These are phyloP conservation scores for Aplidium turbinatum DNA, from an alignment of 23 tunicate genomes.

Conservation along the genomic window DNA sequence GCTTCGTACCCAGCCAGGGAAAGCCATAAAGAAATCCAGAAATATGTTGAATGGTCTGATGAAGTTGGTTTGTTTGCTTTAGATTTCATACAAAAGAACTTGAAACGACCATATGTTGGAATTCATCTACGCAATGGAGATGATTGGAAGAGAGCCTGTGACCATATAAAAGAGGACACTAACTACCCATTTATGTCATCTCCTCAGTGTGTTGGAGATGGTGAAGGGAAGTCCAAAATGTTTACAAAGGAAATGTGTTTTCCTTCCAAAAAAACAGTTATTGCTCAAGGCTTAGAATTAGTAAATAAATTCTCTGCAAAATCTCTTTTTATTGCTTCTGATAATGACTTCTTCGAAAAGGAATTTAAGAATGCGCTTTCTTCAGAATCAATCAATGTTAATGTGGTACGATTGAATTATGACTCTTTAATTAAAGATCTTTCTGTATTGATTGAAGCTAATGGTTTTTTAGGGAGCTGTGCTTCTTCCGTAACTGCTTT, in stretches of 20 bases:
- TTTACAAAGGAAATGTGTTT: slow-evolving; percentile 89
- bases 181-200: slow-evolving; percentile 81
- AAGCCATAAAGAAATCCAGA: slow-evolving; percentile 53
- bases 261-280: slow-evolving; percentile 41
- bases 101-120: slow-evolving; percentile 67
- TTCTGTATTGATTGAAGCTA: slow-evolving; percentile 69
- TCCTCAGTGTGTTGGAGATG: slow-evolving; percentile 79
- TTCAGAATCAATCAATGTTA: slow-evolving; percentile 14
- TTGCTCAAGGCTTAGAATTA: slow-evolving; percentile 30
- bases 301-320: slow-evolving; percentile 18
- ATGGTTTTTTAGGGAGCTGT: slow-evolving; percentile 81
- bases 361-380: slow-evolving; percentile 30
- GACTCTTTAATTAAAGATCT: slow-evolving; percentile 51
- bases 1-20: slow-evolving; percentile 63
- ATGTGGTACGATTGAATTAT: slow-evolving; percentile 37
- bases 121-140: slow-evolving; percentile 86
- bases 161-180: slow-evolving; percentile 46
- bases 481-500: slow-evolving; percentile 81
- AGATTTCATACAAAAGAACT: slow-evolving; percentile 32
- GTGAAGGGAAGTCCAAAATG: not conserved
- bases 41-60: slow-evolving; percentile 68
- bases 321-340: slow-evolving; percentile 71
- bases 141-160: slow-evolving; percentile 89
- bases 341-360: slow-evolving; percentile 22
- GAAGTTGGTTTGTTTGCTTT: slow-evolving; percentile 24